Percentiles rank a stretch among this genome's conserved stretches.
Evolutionary conservation across 2,113 vertebrate genomes (phyloP).

Genomic region (Lepus americanus): DNA sequence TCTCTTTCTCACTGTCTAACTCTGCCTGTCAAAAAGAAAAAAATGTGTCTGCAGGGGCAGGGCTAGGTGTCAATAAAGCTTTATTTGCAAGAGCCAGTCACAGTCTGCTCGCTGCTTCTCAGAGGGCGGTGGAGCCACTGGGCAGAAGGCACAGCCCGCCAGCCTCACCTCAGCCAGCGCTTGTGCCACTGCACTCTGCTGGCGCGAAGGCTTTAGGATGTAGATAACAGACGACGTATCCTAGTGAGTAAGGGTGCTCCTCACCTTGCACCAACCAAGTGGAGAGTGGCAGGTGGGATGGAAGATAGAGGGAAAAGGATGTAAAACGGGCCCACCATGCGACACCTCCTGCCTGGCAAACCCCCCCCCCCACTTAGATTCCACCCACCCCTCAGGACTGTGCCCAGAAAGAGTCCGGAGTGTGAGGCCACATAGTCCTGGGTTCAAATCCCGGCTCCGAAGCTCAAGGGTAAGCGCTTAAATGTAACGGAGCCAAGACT

Average conservation of each 20-base stretch:
- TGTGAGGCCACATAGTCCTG: background rate
- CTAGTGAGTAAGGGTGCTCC: background rate
- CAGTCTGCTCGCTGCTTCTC: background rate
- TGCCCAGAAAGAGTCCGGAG: background rate
- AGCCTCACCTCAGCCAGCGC: background rate
- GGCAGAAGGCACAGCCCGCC: background rate
- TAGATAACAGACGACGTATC: too few relatives aligned
- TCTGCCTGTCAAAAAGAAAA: background rate
- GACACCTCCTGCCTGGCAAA: background rate
- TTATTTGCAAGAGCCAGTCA: slow-evolving; percentile 1
- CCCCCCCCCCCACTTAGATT: background rate
- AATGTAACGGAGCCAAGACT: background rate
- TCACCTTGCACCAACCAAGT: background rate
- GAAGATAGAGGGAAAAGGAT: too few relatives aligned
- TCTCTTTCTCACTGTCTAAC: too few relatives aligned
- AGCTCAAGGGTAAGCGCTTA: background rate
- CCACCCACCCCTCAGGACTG: background rate
- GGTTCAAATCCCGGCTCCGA: background rate
- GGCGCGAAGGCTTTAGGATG: too few relatives aligned
- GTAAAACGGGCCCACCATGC: background rate
- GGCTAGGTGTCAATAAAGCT: slow-evolving; percentile 24
- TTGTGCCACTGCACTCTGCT: background rate
- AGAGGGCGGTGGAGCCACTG: background rate
- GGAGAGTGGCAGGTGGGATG: background rate
- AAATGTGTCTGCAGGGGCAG: background rate